A percentile compares a stretch with the other conserved stretches of the same genome.
Conservation (phyloP, 2,113 vertebrate genomes). For the Epinephelus cyanopodus region DNA sequence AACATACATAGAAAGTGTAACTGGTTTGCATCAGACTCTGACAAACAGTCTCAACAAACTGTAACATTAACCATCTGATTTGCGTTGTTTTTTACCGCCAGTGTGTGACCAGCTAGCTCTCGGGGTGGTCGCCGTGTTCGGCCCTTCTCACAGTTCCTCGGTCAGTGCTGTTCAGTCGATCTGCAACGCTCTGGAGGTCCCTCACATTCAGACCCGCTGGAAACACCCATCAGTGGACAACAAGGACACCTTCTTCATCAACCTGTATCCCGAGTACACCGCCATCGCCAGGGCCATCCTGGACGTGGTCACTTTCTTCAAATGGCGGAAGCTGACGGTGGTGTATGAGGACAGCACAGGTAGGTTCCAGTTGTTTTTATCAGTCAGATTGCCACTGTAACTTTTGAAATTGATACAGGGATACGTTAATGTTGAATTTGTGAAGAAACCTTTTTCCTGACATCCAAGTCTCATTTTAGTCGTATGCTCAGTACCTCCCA, state of each 20-base stretch:
- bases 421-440: not conserved
- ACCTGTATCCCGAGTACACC: slow-evolving; percentile 94
- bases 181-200: slow-evolving; percentile 97
- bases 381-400: not conserved
- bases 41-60: not conserved
- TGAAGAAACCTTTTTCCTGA: too few relatives aligned
- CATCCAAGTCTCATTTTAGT: too few relatives aligned
- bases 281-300: slow-evolving; percentile 95
- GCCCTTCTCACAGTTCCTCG: slow-evolving; percentile 96
- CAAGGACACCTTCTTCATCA: slow-evolving; percentile 96
- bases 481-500: too few relatives aligned
- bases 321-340: slow-evolving; percentile 94
- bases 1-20: not conserved
- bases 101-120: slow-evolving; percentile 97
- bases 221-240: slow-evolving; percentile 95
- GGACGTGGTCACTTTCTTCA: slow-evolving; percentile 95
- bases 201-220: slow-evolving; percentile 98
- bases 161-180: slow-evolving; percentile 98
- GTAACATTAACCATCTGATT: not conserved
- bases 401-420: not conserved
- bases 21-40: not conserved
- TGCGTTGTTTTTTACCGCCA: slow-evolving; percentile 58
- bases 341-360: slow-evolving; percentile 98
- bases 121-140: slow-evolving; percentile 95
- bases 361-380: slow-evolving; percentile 57